Evolutionary conservation across 2,113 vertebrate species (phyloP), one percentile per base, ranked within the genome.

Genomic region (Rhodinocichla rosea): DNA sequence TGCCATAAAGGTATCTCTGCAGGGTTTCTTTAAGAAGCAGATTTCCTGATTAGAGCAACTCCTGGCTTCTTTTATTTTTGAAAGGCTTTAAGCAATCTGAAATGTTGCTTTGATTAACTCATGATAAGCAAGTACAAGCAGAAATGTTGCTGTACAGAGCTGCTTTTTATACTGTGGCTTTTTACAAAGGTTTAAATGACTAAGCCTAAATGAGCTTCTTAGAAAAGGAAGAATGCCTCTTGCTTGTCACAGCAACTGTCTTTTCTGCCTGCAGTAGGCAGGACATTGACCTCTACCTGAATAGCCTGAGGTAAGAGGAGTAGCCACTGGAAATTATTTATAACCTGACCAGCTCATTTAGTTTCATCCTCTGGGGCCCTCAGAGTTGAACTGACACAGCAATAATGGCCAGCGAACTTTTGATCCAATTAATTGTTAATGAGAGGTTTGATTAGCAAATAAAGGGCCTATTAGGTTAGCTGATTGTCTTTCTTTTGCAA

Each of bases 361-460:
- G 73, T 98, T 98, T 98, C 98, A 98, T 97, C 97, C 94, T 95
- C 95, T 88, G 82, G 96, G 97, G 97, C 97, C 96, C 83, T 42
- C 82, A 33, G 95, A 98, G 95, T 98, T 96, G 97, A 97, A 98
- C 91, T 98, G 97, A 98, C 98, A 97, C 96, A 95, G 98, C 98
- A 98, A 98, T 98, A 98, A 98, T 98, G 98, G 98, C 97, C 97
- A 89, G 68, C 96, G 98, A 98, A 98, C 98, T 98, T 98, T 98
- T 98, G 98, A 98, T 98, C 98, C 97, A 97, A 98, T 99, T 97
- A 99, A 99, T 99, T 98, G 97, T 99, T 99, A 98, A 99, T 98
- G 98, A 98, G 98, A 96, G 97, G 96, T 98, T 98, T 98, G 98
- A 98, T 98, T 97, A 98, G 98, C 98, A 97, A 98, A 98, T 98